Evolutionary conservation across 2,888 invertebrate species (phyloP), one percentile per base, ranked within the genome.

Genomic region (Synergus umbraculus): DNA sequence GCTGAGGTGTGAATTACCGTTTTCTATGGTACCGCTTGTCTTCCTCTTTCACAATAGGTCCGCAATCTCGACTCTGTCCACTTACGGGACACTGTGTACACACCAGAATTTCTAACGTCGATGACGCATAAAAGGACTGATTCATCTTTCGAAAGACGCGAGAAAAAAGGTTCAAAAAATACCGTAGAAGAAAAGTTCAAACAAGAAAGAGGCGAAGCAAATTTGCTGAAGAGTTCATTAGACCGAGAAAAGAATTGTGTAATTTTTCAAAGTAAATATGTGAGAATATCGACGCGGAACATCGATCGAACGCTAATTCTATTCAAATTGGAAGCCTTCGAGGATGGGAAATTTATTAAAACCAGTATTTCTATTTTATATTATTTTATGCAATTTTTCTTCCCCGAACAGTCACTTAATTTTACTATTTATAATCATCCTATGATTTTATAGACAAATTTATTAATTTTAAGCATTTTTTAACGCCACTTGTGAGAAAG

Each of bases 1-100:
- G 66, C 76, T 60, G 65, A 79, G 81, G 69, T 79, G 83, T 79
- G 81, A 80, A 81, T 79, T 81, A 80, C 80, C 77, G n/a, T 79
- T 29, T 49, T 78, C 79, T 78, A 76, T 64, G 78, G 79, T 2
- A 43, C 73, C 79, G 81, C 81, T 73, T 83, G 81, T 80, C 76
- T 73, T 64, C 80, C 22, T 49, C 10, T 29, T 78, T 73, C 69
- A 73, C 37, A 73, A 66, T 66, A n/a, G 66, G 9, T n/a, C 41
- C 43, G 4, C 43, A 66, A 66, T 66, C 66, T 66, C n/a, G 10
- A n/a, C 66, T n/a, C 43, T n/a, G 66, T 66, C 37, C 43, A 66
- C 41, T 66, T 66, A 43, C 66, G 10, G 12, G 8, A n/a, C 41
- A 66, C 64, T 65, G 13, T 41, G 64, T 65, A 65, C 29, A 65